A percentile compares a stretch with the other conserved stretches of the same genome.
These are phyloP conservation scores for Melanophora roralis DNA, from an alignment of 2,888 invertebrate species.

Conservation along the genomic window DNA sequence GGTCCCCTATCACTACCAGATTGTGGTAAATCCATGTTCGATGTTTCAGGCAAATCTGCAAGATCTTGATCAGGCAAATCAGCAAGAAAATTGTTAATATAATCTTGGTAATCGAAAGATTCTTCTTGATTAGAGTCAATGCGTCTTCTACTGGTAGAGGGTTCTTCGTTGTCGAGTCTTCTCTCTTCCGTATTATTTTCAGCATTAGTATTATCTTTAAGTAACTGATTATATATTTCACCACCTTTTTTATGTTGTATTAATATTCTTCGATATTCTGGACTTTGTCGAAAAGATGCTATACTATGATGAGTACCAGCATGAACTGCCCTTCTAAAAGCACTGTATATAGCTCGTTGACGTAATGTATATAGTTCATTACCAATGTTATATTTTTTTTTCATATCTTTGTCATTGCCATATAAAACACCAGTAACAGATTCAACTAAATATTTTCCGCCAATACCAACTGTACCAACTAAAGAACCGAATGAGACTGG, in stretches of 20 bases:
- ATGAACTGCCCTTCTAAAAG: neutral
- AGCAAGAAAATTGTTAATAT: neutral
- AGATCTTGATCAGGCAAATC: neutral
- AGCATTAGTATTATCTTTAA: neutral
- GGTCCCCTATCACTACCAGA: neutral
- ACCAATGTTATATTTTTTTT: neutral
- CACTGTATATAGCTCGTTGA: neutral
- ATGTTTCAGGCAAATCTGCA: neutral
- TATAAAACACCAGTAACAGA: constrained; percentile 10
- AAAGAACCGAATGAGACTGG: too few relatives aligned
- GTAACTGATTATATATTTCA: neutral
- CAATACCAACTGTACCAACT: too few relatives aligned
- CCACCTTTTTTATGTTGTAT: neutral
- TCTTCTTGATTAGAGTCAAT: neutral
- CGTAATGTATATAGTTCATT: neutral
- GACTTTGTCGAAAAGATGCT: neutral
- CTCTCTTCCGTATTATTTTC: neutral
- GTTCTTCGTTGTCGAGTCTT: neutral
- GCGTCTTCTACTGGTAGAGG: neutral
- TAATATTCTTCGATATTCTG: neutral
- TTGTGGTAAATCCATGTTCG: neutral
- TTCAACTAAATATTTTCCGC: too few relatives aligned
- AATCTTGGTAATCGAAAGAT: neutral
- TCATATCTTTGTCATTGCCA: neutral
- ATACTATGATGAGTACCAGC: neutral